A percentile compares a stretch with the other conserved stretches of the same genome.
phyloP scores from a whole-genome alignment of 30 jellyfish, hydroid and myxozoan genomes.

The Hydra vulgaris region DNA sequence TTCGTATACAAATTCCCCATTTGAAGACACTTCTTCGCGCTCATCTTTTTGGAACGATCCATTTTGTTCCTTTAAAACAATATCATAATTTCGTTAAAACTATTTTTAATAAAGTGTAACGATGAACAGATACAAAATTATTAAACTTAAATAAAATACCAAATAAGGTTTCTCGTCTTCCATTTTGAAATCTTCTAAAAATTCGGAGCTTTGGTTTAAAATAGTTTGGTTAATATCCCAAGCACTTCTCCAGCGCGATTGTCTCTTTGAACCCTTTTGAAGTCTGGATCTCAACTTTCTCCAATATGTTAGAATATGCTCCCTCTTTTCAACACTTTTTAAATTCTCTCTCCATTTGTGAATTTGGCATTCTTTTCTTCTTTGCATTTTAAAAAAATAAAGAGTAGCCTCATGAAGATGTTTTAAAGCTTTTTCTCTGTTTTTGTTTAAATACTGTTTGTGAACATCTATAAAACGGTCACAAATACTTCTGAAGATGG shows the following conservation, averaged over 20 bases:
- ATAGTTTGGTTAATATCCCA: conserved; percentile 23
- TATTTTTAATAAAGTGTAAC: not conserved
- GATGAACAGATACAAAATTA: not conserved
- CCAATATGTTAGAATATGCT: not conserved
- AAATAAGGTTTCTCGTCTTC: not conserved
- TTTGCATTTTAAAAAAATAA: conserved; percentile 42
- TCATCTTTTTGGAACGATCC: no score
- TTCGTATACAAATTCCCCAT: not conserved
- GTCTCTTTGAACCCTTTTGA: not conserved
- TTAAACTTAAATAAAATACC: not conserved
- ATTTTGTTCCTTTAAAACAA: no score
- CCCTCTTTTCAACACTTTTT: conserved; percentile 24
- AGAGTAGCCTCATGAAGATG: conserved; percentile 61
- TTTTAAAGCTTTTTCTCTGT: conserved; percentile 41
- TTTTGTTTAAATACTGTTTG: conserved; percentile 31
- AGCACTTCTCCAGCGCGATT: conserved; percentile 8
- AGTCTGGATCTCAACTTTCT: not conserved
- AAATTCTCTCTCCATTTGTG: conserved; percentile 17
- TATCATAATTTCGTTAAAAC: no score
- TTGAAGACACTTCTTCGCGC: not conserved
- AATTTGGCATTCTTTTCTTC: conserved; percentile 31
- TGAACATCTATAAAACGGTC: conserved; percentile 28
- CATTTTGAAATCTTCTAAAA: not conserved
- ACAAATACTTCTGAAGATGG: not conserved
- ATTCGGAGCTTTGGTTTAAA: conserved; percentile 9